Conservation (phyloP, 1,140 invertebrate species). For the Eurosta solidaginis region DNA sequence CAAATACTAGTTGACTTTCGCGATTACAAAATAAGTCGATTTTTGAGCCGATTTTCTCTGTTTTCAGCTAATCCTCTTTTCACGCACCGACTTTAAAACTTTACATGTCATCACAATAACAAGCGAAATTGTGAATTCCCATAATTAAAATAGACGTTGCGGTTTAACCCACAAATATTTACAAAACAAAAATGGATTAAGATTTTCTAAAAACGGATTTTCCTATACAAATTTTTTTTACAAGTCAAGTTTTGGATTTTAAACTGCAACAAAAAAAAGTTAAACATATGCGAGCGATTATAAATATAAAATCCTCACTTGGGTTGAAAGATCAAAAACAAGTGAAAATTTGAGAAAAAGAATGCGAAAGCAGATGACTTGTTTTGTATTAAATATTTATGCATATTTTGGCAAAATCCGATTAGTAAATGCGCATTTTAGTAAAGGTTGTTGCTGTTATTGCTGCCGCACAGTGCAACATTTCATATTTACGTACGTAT, state of each 20-base stretch:
- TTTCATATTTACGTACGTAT: not conserved
- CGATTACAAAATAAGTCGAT: not conserved
- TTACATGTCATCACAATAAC: not conserved
- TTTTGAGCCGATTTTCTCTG: not conserved
- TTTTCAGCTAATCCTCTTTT: not conserved
- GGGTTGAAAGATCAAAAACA: too few species aligned
- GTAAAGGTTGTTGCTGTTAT: not conserved
- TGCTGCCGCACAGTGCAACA: not conserved
- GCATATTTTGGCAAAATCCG: conserved; percentile 21
- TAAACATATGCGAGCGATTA: not conserved
- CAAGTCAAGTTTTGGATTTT: not conserved
- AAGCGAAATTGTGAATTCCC: not conserved
- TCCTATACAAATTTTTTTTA: not conserved
- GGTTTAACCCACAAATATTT: not conserved
- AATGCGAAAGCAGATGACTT: not conserved
- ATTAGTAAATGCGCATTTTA: not conserved
- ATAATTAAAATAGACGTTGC: not conserved
- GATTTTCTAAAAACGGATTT: not conserved
- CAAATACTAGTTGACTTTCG: not conserved
- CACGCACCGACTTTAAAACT: not conserved
- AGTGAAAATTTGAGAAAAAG: too few species aligned
- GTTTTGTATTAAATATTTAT: not conserved
- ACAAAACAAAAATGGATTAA: not conserved
- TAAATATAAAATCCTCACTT: not conserved
- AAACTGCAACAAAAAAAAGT: not conserved